phyloP scores from a whole-genome alignment of 1,140 invertebrate genomes.

The Drosophila pandora region DNA sequence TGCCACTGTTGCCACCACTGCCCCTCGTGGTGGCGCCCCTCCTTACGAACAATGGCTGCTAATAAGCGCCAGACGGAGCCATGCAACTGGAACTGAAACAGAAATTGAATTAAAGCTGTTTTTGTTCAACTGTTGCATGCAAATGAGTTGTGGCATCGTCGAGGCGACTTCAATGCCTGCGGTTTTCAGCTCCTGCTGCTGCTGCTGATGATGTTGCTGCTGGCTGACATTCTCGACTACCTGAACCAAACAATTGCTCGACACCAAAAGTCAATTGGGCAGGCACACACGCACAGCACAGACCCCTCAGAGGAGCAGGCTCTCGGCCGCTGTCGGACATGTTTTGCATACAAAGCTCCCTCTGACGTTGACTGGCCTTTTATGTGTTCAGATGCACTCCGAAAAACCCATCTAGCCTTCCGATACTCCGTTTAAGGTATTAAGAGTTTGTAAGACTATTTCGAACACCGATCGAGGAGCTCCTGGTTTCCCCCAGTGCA shows the following conservation, averaged over 20 bases:
- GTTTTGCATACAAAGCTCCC: slow-evolving; percentile 72
- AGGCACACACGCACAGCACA: slow-evolving; percentile 29
- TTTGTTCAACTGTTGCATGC: slow-evolving; percentile 69
- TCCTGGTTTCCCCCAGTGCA: slow-evolving; percentile 1
- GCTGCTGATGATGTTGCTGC: slow-evolving; percentile 5
- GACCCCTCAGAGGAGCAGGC: slow-evolving; percentile 8
- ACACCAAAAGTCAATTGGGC: slow-evolving; percentile 74
- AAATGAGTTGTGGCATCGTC: slow-evolving; percentile 61
- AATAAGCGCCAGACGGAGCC: slow-evolving; percentile 41
- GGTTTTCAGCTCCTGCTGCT: slow-evolving; percentile 26
- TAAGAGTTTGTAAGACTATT: too few species aligned
- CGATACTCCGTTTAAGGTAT: too few species aligned
- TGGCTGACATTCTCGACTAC: slow-evolving; percentile 35
- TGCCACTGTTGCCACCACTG: not conserved
- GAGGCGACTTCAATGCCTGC: slow-evolving; percentile 57
- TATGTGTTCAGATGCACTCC: slow-evolving; percentile 37
- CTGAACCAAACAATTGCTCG: slow-evolving; percentile 64
- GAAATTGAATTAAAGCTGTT: slow-evolving; percentile 79
- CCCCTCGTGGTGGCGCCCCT: not conserved
- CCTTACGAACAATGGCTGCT: slow-evolving; percentile 38
- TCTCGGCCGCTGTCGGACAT: slow-evolving; percentile 51
- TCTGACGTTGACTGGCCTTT: slow-evolving; percentile 58
- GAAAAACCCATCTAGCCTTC: not conserved
- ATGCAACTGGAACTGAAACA: slow-evolving; percentile 26
- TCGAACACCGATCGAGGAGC: too few species aligned